Conservation (phyloP, 2,113 vertebrate species). For the Mobula birostris region DNA sequence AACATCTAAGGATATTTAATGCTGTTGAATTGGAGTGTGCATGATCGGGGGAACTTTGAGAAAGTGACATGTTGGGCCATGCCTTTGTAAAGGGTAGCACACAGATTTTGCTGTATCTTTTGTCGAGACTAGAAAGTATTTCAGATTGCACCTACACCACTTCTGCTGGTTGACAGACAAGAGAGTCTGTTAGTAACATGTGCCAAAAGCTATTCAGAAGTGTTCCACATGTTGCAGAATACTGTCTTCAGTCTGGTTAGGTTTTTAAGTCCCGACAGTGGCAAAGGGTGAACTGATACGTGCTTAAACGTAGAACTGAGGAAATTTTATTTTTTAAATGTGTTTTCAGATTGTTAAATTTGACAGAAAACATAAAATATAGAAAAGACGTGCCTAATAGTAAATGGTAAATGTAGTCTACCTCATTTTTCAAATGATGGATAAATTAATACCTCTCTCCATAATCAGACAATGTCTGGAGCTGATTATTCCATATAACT, state of each 20-base stretch:
- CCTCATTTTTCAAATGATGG: constrained; percentile 28
- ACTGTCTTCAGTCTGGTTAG: neutral
- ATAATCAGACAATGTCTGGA: constrained; percentile 27
- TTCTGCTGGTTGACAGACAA: neutral
- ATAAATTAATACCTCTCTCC: constrained; percentile 21
- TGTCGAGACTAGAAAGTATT: neutral
- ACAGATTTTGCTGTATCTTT: neutral
- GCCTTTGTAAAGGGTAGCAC: neutral
- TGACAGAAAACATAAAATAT: constrained; percentile 24
- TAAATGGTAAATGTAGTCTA: constrained; percentile 5
- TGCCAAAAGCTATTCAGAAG: constrained; percentile 13
- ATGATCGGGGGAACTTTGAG: neutral
- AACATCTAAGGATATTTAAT: neutral
- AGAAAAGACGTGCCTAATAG: neutral
- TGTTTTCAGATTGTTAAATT: constrained; percentile 29
- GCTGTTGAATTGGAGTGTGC: neutral
- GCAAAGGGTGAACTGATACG: neutral
- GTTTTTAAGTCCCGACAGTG: neutral
- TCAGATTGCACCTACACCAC: neutral
- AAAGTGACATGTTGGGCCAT: neutral
- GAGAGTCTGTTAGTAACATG: neutral
- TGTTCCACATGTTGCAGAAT: neutral
- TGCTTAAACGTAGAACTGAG: constrained; percentile 12
- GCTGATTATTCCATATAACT: constrained; percentile 26
- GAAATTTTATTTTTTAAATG: constrained; percentile 9